Evolutionary conservation across 2,888 invertebrate genomes (phyloP).

Genomic region (Bombylius discolor): DNA sequence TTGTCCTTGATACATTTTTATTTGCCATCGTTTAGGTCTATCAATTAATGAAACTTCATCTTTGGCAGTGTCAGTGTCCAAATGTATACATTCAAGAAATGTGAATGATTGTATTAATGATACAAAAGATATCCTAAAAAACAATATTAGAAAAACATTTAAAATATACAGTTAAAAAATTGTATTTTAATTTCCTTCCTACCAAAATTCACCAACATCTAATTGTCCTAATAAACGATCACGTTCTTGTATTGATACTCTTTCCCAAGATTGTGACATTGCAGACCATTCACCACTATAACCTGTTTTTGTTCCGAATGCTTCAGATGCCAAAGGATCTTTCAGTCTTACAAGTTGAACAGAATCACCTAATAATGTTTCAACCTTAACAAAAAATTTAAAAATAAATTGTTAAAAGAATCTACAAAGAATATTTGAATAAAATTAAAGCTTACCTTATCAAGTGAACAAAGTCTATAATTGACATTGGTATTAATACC

Average conservation of each 20-base stretch:
- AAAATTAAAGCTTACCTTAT: constrained; percentile 43
- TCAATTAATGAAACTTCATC: constrained; percentile 68
- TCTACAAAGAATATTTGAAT: not conserved
- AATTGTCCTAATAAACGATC: constrained; percentile 55
- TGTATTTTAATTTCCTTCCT: constrained; percentile 13
- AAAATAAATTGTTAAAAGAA: not conserved
- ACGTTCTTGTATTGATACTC: constrained; percentile 57
- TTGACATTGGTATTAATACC: constrained; percentile 67
- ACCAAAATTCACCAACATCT: constrained; percentile 63
- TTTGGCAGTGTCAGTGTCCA: constrained; percentile 74
- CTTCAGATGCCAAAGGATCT: constrained; percentile 48
- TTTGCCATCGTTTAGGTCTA: constrained; percentile 69
- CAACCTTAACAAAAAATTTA: constrained; percentile 39
- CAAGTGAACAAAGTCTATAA: constrained; percentile 60
- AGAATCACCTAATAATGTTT: constrained; percentile 55
- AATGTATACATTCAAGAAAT: constrained; percentile 69
- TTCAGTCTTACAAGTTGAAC: constrained; percentile 57
- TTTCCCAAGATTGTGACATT: constrained; percentile 61
- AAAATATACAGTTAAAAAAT: not conserved
- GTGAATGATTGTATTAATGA: constrained; percentile 75
- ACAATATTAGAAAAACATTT: not conserved
- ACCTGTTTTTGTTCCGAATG: constrained; percentile 45
- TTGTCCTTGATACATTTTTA: constrained; percentile 71
- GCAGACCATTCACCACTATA: constrained; percentile 59
- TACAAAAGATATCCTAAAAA: constrained; percentile 59